Percentiles rank a stretch among this genome's conserved stretches.
Evolutionary conservation across 2,113 vertebrate genomes (phyloP).

Genomic region (Lontra canadensis): DNA sequence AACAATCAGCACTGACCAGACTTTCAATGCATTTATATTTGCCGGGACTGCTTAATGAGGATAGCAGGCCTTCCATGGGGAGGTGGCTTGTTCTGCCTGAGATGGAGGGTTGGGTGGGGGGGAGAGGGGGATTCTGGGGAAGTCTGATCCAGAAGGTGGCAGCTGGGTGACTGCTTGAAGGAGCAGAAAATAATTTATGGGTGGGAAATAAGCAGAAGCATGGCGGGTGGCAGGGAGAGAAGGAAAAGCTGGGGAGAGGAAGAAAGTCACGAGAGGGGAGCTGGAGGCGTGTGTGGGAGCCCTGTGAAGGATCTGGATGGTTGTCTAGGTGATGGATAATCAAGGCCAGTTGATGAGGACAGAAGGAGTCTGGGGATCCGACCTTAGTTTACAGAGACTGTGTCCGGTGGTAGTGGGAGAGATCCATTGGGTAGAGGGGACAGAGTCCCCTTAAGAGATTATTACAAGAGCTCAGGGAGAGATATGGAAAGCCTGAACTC

Average conservation of each 20-base stretch:
- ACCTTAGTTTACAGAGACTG: neutral
- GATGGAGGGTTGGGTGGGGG: neutral
- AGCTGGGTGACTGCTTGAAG: neutral
- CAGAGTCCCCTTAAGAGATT: neutral
- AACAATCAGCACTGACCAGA: slow-evolving; percentile 25
- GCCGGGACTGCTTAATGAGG: slow-evolving; percentile 59
- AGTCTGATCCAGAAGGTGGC: slow-evolving; percentile 17
- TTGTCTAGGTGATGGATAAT: neutral
- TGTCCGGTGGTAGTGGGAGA: neutral
- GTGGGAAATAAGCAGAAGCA: neutral
- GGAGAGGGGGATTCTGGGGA: neutral
- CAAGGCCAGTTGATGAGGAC: neutral
- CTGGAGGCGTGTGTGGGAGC: neutral
- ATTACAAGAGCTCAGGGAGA: neutral
- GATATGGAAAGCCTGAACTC: neutral
- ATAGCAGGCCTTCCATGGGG: slow-evolving; percentile 45
- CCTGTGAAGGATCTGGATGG: neutral
- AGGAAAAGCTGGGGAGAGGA: neutral
- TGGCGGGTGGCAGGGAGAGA: neutral
- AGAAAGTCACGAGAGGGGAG: neutral
- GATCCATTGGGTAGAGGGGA: neutral
- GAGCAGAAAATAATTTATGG: neutral
- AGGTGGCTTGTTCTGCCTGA: neutral
- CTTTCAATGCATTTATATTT: neutral
- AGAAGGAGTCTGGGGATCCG: neutral